phyloP scores from a whole-genome alignment of 2,113 vertebrate genomes.

The Peromyscus leucopus region DNA sequence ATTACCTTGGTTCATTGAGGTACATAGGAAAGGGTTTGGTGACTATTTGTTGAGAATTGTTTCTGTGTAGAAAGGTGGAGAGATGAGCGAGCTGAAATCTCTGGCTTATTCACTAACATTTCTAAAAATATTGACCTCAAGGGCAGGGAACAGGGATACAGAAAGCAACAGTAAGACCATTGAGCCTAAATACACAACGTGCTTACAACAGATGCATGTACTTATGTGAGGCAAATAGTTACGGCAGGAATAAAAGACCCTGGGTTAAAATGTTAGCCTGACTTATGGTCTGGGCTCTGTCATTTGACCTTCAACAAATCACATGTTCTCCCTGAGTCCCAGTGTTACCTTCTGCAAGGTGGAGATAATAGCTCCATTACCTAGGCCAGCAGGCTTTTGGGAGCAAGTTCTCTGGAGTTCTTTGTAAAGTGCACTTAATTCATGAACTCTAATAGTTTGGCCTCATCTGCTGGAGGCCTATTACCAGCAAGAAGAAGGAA shows the following conservation, averaged over 20 bases:
- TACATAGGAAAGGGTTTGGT: background rate
- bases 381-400: background rate
- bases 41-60: background rate
- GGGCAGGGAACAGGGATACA: background rate
- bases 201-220: background rate
- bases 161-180: background rate
- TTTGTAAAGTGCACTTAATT: constrained; percentile 9
- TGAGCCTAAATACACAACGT: background rate
- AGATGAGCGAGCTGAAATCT: background rate
- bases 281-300: background rate
- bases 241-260: background rate
- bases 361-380: background rate
- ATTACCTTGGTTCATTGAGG: background rate
- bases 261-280: background rate
- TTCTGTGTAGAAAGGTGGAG: background rate
- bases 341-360: background rate
- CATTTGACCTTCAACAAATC: background rate
- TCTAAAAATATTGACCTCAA: background rate
- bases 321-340: background rate
- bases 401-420: background rate
- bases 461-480: background rate
- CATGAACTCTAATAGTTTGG: background rate
- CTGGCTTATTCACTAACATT: background rate
- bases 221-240: background rate
- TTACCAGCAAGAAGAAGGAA: background rate